Conservation (phyloP, 2,113 vertebrate genomes). For the Ranitomeya variabilis region DNA sequence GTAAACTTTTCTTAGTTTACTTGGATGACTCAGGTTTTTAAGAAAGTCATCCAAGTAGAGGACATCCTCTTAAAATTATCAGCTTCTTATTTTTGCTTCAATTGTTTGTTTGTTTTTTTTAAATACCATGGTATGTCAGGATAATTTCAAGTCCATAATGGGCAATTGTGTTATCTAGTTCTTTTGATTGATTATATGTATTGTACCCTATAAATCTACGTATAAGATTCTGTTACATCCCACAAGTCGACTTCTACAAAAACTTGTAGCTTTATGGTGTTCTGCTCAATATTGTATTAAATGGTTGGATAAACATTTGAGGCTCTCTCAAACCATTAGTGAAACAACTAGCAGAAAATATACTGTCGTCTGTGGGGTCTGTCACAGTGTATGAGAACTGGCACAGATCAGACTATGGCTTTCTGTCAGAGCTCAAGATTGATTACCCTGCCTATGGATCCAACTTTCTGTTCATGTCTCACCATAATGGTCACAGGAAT, state of each 20-base stretch:
- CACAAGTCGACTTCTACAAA: background rate
- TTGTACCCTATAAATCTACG: background rate
- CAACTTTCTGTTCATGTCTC: conserved; percentile 54
- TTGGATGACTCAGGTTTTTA: too few relatives aligned
- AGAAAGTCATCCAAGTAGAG: too few relatives aligned
- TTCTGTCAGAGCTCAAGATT: conserved; percentile 57
- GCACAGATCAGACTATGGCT: conserved; percentile 54
- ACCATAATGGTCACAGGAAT: conserved; percentile 57
- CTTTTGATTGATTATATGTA: background rate
- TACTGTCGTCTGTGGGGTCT: conserved; percentile 59
- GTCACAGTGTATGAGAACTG: conserved; percentile 54
- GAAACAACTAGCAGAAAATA: conserved; percentile 42
- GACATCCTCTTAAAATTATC: too few relatives aligned
- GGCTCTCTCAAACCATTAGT: conserved; percentile 29
- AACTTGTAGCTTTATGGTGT: conserved; percentile 2
- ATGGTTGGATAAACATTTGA: conserved; percentile 18
- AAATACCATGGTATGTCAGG: too few relatives aligned
- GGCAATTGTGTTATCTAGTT: background rate
- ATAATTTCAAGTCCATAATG: background rate
- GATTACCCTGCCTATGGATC: conserved; percentile 52
- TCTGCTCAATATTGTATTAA: conserved; percentile 17
- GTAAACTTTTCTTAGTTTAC: too few relatives aligned
- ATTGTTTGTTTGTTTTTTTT: background rate
- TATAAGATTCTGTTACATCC: background rate
- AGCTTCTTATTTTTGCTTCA: background rate